These are phyloP conservation scores for Trachymyrmex septentrionalis DNA, from an alignment of 1,140 invertebrate species.

Conservation along the genomic window DNA sequence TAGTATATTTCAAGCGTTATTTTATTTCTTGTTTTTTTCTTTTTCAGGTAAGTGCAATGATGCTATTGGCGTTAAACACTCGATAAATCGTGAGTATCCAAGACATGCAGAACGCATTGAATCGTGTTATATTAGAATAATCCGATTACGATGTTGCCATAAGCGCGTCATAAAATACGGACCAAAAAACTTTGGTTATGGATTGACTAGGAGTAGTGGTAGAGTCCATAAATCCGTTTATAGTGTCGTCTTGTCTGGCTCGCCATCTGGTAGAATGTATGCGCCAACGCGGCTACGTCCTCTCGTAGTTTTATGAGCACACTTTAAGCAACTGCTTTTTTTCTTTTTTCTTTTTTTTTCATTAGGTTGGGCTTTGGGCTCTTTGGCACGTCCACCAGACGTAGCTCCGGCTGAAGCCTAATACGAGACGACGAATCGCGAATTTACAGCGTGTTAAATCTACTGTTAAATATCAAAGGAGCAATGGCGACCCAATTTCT, in stretches of 20 bases:
- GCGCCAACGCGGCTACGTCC: background rate
- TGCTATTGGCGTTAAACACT: background rate
- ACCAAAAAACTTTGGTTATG: slow-evolving; percentile 46
- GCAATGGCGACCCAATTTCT: too few relatives aligned
- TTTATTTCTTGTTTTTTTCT: background rate
- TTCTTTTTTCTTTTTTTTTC: too few relatives aligned
- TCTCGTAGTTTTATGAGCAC: slow-evolving; percentile 31
- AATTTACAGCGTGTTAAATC: background rate
- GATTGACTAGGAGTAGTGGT: slow-evolving; percentile 25
- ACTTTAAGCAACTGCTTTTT: slow-evolving; percentile 16
- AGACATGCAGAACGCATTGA: background rate
- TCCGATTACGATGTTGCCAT: slow-evolving; percentile 54
- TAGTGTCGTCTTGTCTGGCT: slow-evolving; percentile 42
- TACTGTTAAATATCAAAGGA: too few relatives aligned
- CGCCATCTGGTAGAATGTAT: slow-evolving; percentile 15
- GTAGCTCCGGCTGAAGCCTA: background rate
- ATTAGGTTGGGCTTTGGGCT: slow-evolving; percentile 22
- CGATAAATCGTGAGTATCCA: background rate
- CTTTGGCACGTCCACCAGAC: slow-evolving; percentile 22
- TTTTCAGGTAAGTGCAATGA: slow-evolving; percentile 37
- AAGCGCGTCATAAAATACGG: slow-evolving; percentile 49
- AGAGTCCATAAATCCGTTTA: slow-evolving; percentile 57
- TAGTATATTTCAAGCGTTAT: background rate
- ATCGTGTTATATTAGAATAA: slow-evolving; percentile 32
- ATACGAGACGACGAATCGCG: background rate